Percentiles rank a stretch among this genome's conserved stretches.
Evolutionary conservation across 2,888 invertebrate genomes (phyloP).

Genomic region (Dryocosmus kuriphilus): DNA sequence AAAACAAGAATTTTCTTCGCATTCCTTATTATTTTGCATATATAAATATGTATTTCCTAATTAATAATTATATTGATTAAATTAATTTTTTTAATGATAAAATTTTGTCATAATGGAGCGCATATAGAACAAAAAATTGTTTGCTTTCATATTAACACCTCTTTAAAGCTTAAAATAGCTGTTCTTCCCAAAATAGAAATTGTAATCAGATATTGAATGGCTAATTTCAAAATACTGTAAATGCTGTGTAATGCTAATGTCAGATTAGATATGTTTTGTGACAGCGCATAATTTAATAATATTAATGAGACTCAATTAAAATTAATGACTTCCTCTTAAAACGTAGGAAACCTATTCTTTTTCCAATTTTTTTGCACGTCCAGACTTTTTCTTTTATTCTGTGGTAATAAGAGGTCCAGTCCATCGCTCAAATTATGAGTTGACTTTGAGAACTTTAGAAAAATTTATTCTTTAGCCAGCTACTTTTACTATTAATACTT

Average conservation of each 20-base stretch:
- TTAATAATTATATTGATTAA: too few relatives aligned
- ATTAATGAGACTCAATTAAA: constrained; percentile 11
- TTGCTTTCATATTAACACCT: background rate
- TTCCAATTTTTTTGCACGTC: background rate
- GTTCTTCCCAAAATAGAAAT: constrained; percentile 24
- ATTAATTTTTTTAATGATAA: background rate
- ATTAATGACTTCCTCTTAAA: constrained; percentile 13
- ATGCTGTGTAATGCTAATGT: constrained; percentile 14
- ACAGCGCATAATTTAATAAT: constrained; percentile 28
- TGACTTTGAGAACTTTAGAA: too few relatives aligned
- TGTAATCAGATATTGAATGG: constrained; percentile 9
- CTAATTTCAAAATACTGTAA: constrained; percentile 31
- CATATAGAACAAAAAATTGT: too few relatives aligned
- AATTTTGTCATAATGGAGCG: background rate
- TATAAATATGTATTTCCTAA: too few relatives aligned
- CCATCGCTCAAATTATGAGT: too few relatives aligned
- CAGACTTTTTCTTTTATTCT: background rate
- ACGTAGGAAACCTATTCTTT: constrained; percentile 1
- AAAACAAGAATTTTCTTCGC: background rate
- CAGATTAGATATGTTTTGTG: constrained; percentile 21
- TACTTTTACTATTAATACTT: too few relatives aligned
- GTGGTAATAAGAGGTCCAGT: too few relatives aligned
- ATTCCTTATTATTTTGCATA: background rate
- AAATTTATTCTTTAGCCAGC: too few relatives aligned
- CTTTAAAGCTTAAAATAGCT: background rate